A percentile compares a stretch with the other conserved stretches of the same genome.
Conservation (phyloP, 2,113 vertebrate genomes). For the Cryptomyrus ogoouensis region DNA sequence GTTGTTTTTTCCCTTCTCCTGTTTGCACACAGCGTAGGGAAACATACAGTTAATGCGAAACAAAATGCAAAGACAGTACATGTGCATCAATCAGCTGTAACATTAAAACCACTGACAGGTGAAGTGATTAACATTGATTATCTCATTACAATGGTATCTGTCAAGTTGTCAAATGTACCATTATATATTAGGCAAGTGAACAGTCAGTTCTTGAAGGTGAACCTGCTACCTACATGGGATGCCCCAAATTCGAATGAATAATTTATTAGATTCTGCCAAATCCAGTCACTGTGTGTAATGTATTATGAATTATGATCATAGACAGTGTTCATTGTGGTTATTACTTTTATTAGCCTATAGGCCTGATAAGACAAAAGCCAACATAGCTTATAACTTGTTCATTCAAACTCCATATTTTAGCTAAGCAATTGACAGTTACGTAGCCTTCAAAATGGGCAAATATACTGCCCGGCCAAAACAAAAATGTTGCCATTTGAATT, state of each 20-base stretch:
- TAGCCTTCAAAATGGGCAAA: background rate
- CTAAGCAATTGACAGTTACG: background rate
- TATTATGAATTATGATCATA: background rate
- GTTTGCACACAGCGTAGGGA: background rate
- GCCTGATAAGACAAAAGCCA: background rate
- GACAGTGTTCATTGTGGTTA: background rate
- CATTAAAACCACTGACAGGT: background rate
- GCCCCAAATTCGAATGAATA: background rate
- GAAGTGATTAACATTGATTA: background rate
- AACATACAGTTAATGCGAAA: background rate
- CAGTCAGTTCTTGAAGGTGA: background rate
- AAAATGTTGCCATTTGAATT: too few species aligned
- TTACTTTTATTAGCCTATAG: background rate
- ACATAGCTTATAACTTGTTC: background rate
- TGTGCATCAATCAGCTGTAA: background rate
- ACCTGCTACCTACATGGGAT: background rate
- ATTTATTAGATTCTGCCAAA: background rate
- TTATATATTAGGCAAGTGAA: background rate
- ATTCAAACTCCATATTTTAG: background rate
- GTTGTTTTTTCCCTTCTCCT: background rate
- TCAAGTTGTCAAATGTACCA: background rate
- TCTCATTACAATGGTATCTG: background rate
- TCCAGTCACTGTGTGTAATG: background rate
- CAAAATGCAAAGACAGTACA: background rate
- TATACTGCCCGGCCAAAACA: background rate